These are phyloP conservation scores for Pogoniulus pusillus DNA, from an alignment of 2,797 vertebrate species.

Conservation along the genomic window DNA sequence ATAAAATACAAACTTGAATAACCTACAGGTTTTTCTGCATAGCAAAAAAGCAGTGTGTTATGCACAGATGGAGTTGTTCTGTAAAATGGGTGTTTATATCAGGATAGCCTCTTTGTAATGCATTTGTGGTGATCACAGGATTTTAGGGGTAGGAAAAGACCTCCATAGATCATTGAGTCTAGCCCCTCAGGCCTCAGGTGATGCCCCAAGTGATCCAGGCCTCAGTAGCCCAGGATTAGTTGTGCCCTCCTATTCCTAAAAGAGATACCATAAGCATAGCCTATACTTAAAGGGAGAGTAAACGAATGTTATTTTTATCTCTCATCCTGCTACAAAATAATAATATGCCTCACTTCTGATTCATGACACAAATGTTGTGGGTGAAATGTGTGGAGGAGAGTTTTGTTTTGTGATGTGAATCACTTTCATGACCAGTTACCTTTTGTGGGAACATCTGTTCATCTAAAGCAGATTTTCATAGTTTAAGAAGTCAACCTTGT, in stretches of 20 bases:
- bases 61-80: background rate
- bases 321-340: background rate
- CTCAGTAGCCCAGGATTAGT: background rate
- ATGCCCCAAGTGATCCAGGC: background rate
- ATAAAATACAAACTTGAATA: background rate
- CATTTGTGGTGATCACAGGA: background rate
- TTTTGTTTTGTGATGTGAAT: background rate
- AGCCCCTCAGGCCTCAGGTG: too few relatives aligned
- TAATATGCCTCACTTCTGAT: background rate
- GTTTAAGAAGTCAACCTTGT: background rate
- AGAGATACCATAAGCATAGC: background rate
- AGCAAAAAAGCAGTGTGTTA: background rate
- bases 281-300: background rate
- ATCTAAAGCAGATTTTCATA: slow-evolving; percentile 14
- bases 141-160: too few relatives aligned
- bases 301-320: background rate
- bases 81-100: background rate
- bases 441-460: background rate
- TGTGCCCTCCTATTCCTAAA: background rate
- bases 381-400: background rate
- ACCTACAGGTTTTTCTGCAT: background rate
- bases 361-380: background rate
- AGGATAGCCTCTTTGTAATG: background rate
- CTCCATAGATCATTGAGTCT: too few relatives aligned
- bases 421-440: background rate